Base-by-base conservation (phyloP, 2,797 vertebrate species). In the Smutsia gigantea region DNA sequence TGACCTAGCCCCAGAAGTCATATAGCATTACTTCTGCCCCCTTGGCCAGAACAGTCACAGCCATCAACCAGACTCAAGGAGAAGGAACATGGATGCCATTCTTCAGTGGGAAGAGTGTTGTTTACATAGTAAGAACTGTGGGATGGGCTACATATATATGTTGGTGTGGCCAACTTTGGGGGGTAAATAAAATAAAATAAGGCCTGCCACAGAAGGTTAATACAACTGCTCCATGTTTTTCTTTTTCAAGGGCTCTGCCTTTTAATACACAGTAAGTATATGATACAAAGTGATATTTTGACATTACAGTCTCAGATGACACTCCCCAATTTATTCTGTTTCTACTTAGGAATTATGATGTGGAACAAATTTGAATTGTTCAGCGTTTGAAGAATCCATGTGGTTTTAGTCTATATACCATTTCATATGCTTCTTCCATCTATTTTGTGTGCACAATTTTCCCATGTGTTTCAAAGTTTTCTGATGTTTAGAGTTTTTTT, bases 401-500 rank as follows among this genome's bases (percentile, higher is more conserved):
- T 72, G 19, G 55, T 68, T 84, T 91, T 68, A 39, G 15, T 51
- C 29, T 66, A 46, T 42, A 29, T 39, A 75, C 42, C 13, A 27
- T 68, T 63, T 84, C 77, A 77, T 46, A 7, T 8, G 0, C 90
- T 71, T 95, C 42, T 68, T 69, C 39, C 55, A 17, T 64, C 81
- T 79, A 27, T 77, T 72, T 34, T 27, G 61, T 19, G 11, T 81
- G 37, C 4, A 92, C 25, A 34, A 25, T 84, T 72, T 94, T 9
- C 29, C 55, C 25, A 69, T 9, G 37, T 3, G 5, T 89, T 93
- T 68, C 82, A 68, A 87, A 90, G 66, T 79, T 29, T 88, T 93
- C 23, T 68, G 31, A 93, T 72, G 42, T 69, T 96, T 85, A 63
- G 53, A 49, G 64, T 57, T 87, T 83, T 83, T 87, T 88, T 51